Percentiles rank a stretch among this genome's conserved stretches.
These are phyloP conservation scores for Spodoptera littoralis DNA, from an alignment of 2,888 invertebrate genomes.

Conservation along the genomic window DNA sequence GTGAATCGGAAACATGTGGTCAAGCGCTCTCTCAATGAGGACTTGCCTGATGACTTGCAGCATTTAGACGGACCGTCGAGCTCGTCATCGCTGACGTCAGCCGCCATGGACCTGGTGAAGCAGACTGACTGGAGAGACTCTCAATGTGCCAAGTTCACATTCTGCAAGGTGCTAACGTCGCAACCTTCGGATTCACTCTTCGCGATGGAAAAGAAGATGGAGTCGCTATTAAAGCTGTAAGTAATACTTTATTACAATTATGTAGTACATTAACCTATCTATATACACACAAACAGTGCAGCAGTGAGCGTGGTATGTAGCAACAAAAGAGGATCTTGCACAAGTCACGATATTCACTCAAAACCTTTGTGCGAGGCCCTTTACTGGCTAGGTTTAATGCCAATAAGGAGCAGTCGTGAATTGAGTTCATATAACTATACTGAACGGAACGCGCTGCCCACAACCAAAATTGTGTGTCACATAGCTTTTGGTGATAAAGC, in stretches of 20 bases:
- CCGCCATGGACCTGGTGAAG: constrained; percentile 83
- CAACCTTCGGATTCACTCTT: constrained; percentile 91
- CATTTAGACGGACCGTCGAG: constrained; percentile 70
- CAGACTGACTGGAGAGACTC: constrained; percentile 92
- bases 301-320: constrained; percentile 23
- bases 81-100: constrained; percentile 75
- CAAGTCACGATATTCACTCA: constrained; percentile 53
- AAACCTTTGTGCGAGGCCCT: constrained; percentile 39
- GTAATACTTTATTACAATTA: constrained; percentile 70
- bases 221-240: constrained; percentile 92
- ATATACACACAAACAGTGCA: neutral
- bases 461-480: neutral
- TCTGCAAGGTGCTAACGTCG: constrained; percentile 92
- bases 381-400: constrained; percentile 33
- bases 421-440: constrained; percentile 21
- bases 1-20: constrained; percentile 72
- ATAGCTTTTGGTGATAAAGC: no score
- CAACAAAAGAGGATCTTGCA: constrained; percentile 37
- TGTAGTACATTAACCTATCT: neutral
- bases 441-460: neutral
- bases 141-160: constrained; percentile 93
- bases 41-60: constrained; percentile 83
- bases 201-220: constrained; percentile 95
- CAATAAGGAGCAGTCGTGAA: constrained; percentile 35
- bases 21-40: constrained; percentile 75